phyloP scores from a whole-genome alignment of 1,140 invertebrate genomes.

The Druon quercuslanigerum region DNA sequence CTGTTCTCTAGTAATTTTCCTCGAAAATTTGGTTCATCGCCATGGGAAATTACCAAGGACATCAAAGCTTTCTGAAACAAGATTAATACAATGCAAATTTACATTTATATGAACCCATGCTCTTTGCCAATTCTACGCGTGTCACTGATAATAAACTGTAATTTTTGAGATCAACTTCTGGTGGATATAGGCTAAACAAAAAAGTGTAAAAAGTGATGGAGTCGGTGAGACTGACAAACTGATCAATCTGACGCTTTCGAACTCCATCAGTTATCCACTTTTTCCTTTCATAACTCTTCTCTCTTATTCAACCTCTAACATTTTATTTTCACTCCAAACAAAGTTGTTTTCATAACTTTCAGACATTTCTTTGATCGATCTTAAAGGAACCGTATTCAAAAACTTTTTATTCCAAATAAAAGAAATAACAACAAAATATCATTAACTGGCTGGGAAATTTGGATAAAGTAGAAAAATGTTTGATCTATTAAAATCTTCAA shows the following conservation, averaged over 20 bases:
- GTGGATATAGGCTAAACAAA: background rate
- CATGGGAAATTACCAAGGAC: too few relatives aligned
- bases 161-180: background rate
- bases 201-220: background rate
- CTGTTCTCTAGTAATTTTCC: too few relatives aligned
- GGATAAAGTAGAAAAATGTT: too few relatives aligned
- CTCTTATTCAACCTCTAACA: slow-evolving; percentile 3
- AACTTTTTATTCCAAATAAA: too few relatives aligned
- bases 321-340: slow-evolving; percentile 1
- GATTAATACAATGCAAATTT: too few relatives aligned
- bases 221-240: slow-evolving; percentile 50
- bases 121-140: background rate
- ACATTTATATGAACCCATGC: too few relatives aligned
- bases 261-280: background rate
- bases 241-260: slow-evolving; percentile 40
- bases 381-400: background rate
- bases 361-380: background rate
- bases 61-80: too few relatives aligned
- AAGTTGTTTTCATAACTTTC: slow-evolving; percentile 3
- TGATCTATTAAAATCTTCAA: too few relatives aligned
- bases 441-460: too few relatives aligned
- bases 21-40: too few relatives aligned
- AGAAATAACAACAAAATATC: too few relatives aligned
- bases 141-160: background rate
- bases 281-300: background rate